phyloP scores from a whole-genome alignment of 64 coral and sea anemone species.

The Pachyseris speciosa region DNA sequence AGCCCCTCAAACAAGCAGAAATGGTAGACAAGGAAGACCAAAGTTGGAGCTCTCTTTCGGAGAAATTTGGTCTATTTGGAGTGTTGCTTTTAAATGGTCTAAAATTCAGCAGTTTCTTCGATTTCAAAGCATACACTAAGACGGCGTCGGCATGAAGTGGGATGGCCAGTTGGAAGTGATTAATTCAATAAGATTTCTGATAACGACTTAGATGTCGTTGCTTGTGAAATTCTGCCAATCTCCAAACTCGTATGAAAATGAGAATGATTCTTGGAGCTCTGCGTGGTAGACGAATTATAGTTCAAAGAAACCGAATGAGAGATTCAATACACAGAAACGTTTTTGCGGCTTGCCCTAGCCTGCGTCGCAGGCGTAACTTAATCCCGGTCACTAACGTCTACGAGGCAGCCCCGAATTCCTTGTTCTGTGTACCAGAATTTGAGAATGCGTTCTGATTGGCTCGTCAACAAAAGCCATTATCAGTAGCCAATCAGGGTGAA shows the following conservation, averaged over 20 bases:
- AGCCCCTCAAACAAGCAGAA: no score
- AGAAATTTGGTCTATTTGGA: conserved; percentile 48
- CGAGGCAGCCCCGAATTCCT: no score
- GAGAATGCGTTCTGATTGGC: no score
- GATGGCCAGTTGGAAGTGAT: neutral
- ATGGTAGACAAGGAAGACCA: conserved; percentile 51
- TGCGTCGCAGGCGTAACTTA: no score
- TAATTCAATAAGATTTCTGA: conserved; percentile 34
- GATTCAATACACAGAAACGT: no score
- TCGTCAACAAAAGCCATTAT: no score
- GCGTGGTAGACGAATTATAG: conserved; percentile 46
- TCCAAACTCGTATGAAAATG: conserved; percentile 63
- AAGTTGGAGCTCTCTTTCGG: conserved; percentile 42
- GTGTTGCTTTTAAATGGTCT: conserved; percentile 58
- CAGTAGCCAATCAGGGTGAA: no score
- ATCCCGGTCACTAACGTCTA: no score
- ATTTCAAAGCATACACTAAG: conserved; percentile 49
- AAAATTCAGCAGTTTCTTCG: conserved; percentile 39
- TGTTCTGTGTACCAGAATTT: no score
- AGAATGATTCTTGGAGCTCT: conserved; percentile 58
- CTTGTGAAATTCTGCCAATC: conserved; percentile 32
- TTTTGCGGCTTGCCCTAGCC: no score
- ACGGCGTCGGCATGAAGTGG: neutral
- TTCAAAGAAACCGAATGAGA: conserved; percentile 68
- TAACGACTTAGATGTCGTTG: conserved; percentile 50